Percentiles rank a stretch among this genome's conserved stretches.
These are phyloP conservation scores for Danionella cerebrum DNA, from an alignment of 2,113 vertebrate species.

Conservation along the genomic window DNA sequence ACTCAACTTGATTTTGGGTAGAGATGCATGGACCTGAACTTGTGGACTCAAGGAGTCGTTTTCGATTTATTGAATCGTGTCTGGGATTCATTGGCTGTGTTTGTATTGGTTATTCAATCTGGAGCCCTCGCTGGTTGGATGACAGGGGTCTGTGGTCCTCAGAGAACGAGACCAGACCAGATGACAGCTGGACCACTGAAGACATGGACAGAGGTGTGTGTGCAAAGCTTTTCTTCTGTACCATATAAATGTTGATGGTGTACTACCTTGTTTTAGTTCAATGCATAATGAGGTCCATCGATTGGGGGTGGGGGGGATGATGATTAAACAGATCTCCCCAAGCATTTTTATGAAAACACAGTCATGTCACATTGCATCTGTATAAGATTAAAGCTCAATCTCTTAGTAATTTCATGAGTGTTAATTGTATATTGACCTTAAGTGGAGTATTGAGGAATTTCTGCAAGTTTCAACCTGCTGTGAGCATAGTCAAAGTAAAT, in stretches of 20 bases:
- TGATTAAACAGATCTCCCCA: too few species aligned
- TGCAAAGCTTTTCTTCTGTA: neutral
- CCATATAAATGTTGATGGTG: too few species aligned
- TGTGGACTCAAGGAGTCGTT: conserved; percentile 49
- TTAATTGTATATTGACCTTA: neutral
- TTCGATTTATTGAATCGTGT: conserved; percentile 55
- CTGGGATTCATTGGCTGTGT: conserved; percentile 60
- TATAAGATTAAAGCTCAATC: too few species aligned
- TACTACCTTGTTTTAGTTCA: too few species aligned
- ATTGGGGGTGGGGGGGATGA: too few species aligned
- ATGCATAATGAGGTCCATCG: too few species aligned
- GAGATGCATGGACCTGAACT: conserved; percentile 52
- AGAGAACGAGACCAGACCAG: conserved; percentile 39
- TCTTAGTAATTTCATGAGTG: too few species aligned
- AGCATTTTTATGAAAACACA: too few species aligned
- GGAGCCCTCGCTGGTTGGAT: conserved; percentile 59
- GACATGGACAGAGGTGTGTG: neutral
- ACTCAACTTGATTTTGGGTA: neutral
- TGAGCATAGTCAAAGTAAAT: neutral
- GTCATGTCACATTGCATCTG: too few species aligned
- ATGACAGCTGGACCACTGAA: neutral
- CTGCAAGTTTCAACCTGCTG: conserved; percentile 43
- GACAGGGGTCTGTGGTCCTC: conserved; percentile 54
- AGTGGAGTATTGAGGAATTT: neutral
- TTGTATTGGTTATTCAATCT: conserved; percentile 58